A percentile compares a stretch with the other conserved stretches of the same genome.
Conservation (phyloP, 2,113 vertebrate genomes). For the Cichladusa arquata region DNA sequence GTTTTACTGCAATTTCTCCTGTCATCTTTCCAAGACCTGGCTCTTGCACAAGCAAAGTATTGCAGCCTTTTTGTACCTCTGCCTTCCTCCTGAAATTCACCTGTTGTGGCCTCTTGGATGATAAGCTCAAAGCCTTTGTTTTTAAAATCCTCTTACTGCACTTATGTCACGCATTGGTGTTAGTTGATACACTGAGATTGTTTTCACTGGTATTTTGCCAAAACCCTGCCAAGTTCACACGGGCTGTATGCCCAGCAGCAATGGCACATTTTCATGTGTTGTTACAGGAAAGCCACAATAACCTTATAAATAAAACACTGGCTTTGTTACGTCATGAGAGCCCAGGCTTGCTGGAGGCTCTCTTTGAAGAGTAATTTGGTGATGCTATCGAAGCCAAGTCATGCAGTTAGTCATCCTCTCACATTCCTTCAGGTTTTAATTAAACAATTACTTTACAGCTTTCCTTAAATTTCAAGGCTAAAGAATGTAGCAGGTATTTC, state of each 20-base stretch:
- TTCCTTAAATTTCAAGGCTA: conserved; percentile 5
- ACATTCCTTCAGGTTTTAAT: neutral
- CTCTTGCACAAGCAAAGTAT: neutral
- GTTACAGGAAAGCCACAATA: neutral
- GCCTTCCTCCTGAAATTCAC: neutral
- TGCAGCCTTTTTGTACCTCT: neutral
- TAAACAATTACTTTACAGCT: conserved; percentile 21
- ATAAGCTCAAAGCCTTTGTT: neutral
- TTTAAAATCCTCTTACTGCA: neutral
- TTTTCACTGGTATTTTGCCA: neutral
- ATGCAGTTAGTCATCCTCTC: conserved; percentile 3
- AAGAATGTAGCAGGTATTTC: neutral
- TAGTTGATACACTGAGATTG: neutral
- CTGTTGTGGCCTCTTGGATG: neutral
- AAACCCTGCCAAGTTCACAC: neutral
- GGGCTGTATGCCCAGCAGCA: neutral
- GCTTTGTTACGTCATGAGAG: neutral
- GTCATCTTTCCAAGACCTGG: neutral
- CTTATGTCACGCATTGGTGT: neutral
- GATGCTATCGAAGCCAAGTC: neutral
- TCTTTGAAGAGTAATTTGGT: neutral
- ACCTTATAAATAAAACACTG: conserved; percentile 24
- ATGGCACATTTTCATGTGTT: neutral
- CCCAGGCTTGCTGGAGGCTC: neutral
- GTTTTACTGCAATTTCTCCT: neutral